phyloP scores from a whole-genome alignment of 2,888 invertebrate species.

The Tolmerus cingulatus region DNA sequence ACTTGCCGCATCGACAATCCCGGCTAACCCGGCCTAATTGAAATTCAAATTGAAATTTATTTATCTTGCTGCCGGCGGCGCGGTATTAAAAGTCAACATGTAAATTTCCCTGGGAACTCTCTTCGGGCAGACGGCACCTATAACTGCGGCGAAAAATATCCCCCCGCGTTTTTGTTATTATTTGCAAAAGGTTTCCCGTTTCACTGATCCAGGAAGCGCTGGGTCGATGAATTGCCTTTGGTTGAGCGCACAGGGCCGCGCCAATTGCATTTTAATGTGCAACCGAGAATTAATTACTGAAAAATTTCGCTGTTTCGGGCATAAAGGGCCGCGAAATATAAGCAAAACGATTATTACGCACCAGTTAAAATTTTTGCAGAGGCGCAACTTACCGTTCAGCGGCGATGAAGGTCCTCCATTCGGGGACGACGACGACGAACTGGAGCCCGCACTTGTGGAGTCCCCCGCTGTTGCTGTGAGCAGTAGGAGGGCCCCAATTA shows the following conservation, averaged over 20 bases:
- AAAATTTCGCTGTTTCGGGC: slow-evolving; percentile 17
- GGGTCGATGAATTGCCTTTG: slow-evolving; percentile 34
- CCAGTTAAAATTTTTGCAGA: neutral
- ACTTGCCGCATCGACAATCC: slow-evolving; percentile 8
- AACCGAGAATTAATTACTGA: slow-evolving; percentile 38
- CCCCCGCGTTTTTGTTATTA: neutral
- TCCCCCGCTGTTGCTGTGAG: slow-evolving; percentile 63
- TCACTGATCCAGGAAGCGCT: neutral
- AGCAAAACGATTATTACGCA: slow-evolving; percentile 21
- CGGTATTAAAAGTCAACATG: slow-evolving; percentile 31
- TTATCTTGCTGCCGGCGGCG: slow-evolving; percentile 16
- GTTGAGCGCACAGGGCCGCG: slow-evolving; percentile 26
- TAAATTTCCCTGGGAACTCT: slow-evolving; percentile 25
- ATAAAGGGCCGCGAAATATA: slow-evolving; percentile 16
- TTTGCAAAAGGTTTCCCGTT: neutral
- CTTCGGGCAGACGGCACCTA: slow-evolving; percentile 14
- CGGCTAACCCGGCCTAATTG: slow-evolving; percentile 4
- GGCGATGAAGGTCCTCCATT: slow-evolving; percentile 55
- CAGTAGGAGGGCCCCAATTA: slow-evolving; percentile 64
- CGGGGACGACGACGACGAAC: slow-evolving; percentile 17
- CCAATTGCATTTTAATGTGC: slow-evolving; percentile 37
- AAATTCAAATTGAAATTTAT: slow-evolving; percentile 38
- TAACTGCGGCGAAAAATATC: neutral
- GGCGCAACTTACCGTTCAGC: slow-evolving; percentile 57
- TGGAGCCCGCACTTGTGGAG: slow-evolving; percentile 56